These are phyloP conservation scores for Ecdyonurus torrentis DNA, from an alignment of 2,888 invertebrate genomes.

Conservation along the genomic window DNA sequence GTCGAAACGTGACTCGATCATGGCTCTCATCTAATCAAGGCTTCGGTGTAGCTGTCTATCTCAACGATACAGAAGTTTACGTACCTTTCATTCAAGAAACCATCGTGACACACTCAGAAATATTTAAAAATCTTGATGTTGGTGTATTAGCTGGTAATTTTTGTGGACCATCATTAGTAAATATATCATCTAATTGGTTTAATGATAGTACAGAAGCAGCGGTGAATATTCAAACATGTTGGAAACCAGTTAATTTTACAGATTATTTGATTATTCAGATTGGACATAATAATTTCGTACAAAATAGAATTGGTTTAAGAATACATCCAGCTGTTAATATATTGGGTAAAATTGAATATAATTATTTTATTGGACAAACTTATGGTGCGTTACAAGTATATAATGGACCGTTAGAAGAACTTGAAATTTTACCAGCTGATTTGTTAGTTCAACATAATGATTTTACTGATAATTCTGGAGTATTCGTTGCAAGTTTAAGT, in stretches of 20 bases:
- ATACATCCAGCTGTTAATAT: slow-evolving; percentile 70
- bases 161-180: slow-evolving; percentile 61
- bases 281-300: slow-evolving; percentile 69
- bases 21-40: slow-evolving; percentile 75
- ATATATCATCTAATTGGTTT: slow-evolving; percentile 84
- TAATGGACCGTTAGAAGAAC: slow-evolving; percentile 63
- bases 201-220: slow-evolving; percentile 62
- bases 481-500: slow-evolving; percentile 74
- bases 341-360: slow-evolving; percentile 63
- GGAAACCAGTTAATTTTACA: slow-evolving; percentile 30
- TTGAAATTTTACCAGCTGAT: slow-evolving; percentile 52
- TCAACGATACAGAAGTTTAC: slow-evolving; percentile 67
- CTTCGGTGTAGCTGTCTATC: slow-evolving; percentile 76
- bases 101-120: slow-evolving; percentile 68
- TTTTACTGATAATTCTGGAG: slow-evolving; percentile 75
- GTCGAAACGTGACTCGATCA: slow-evolving; percentile 75
- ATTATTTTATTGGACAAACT: slow-evolving; percentile 66
- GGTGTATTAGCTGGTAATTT: slow-evolving; percentile 83
- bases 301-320: slow-evolving; percentile 56
- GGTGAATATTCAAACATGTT: slow-evolving; percentile 70
- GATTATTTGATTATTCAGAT: slow-evolving; percentile 42
- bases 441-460: slow-evolving; percentile 71
- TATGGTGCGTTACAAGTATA: slow-evolving; percentile 73
- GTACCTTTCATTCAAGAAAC: slow-evolving; percentile 70
- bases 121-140: slow-evolving; percentile 72